These are phyloP conservation scores for Mythimna loreyi DNA, from an alignment of 2,888 invertebrate genomes.

Conservation along the genomic window DNA sequence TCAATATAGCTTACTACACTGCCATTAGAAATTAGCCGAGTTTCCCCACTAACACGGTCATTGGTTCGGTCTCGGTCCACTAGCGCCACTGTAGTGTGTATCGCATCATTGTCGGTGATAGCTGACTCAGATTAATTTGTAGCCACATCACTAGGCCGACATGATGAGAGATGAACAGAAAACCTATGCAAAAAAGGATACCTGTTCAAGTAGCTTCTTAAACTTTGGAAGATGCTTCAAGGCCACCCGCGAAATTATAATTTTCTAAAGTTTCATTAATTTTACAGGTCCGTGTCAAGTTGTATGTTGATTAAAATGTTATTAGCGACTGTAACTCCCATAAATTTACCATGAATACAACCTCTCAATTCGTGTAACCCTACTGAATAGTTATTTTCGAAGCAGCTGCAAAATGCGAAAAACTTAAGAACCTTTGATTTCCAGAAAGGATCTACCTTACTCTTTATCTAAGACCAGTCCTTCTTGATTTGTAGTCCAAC, in stretches of 20 bases:
- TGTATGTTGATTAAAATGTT: no score
- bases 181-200: no score
- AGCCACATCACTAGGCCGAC: constrained; percentile 7
- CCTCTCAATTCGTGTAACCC: no score
- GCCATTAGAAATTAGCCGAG: constrained; percentile 50
- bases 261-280: not conserved
- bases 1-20: constrained; percentile 25
- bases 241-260: no score
- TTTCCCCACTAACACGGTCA: constrained; percentile 52
- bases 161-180: constrained; percentile 8
- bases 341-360: no score
- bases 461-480: not conserved
- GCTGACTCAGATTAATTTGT: constrained; percentile 56
- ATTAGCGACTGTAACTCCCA: no score
- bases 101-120: constrained; percentile 55
- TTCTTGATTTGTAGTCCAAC: constrained; percentile 10
- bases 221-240: no score
- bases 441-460: no score
- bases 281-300: not conserved
- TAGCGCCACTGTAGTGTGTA: constrained; percentile 32
- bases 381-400: no score
- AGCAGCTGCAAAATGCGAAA: no score
- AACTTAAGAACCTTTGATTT: no score
- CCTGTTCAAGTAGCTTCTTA: no score
- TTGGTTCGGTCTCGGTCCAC: constrained; percentile 53